Base-by-base conservation (phyloP, 2,113 vertebrate species). In the Pseudopipra pipra region DNA sequence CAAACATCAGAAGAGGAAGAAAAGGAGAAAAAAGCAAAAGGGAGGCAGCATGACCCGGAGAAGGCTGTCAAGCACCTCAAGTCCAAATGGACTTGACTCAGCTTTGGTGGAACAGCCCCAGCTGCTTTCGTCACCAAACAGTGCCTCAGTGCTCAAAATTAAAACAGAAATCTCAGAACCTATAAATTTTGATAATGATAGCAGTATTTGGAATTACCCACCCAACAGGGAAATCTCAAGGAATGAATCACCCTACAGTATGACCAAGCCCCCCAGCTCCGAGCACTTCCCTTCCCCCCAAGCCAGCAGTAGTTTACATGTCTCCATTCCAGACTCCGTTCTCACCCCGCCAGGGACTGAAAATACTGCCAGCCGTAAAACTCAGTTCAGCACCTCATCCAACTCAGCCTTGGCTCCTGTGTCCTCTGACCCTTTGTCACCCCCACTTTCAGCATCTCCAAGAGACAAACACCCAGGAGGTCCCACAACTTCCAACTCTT, bases 141-240 rank as follows among this genome's bases (percentile, higher is more conserved):
- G 98, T 95, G 97, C 99, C 95, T 99, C 99, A 24, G 99, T 99
- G 96, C 98, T 99, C 93, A 99, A 99, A 97, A 99, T 99, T 98
- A 99, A 99, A 98, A 99, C 99, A 20, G 99, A 99, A 98, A 99
- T 99, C 98, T 97, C 99, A 19, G 99, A 99, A 93, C 99, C 99
- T 90, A 99, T 99, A 97, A 99, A 99, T 98, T 99, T 99, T 88
- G 99, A 99, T 98, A 99, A 99, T 10, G 99, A 99, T 98, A 99
- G 99, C 98, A 99, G 99, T 98, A 99, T 99, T 98, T 99, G 99
- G 99, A 99, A 99, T 98, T 99, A 98, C 96, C 99, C 99, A 11
- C 99, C 99, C 95, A 99, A 99, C 98, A 95, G 99, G 71, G 99
- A 99, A 98, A 99, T 99, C 93, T 99, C 99, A 97, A 98, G 99